These are phyloP conservation scores for Syngnathus scovelli DNA, from an alignment of 2,113 vertebrate genomes.

Conservation along the genomic window DNA sequence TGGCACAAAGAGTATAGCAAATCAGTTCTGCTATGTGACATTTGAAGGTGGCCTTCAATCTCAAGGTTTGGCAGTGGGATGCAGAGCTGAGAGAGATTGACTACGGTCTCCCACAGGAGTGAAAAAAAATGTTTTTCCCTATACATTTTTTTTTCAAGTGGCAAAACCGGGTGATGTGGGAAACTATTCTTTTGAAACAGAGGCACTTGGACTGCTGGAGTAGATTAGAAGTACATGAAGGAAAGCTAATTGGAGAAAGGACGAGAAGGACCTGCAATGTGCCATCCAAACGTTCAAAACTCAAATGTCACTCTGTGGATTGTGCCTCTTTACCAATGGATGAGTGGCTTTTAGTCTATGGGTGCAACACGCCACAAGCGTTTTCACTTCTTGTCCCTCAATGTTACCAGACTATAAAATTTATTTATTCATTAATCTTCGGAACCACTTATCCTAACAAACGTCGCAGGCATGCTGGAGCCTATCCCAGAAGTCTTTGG, in stretches of 20 bases:
- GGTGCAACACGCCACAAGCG: background rate
- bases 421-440: too few species aligned
- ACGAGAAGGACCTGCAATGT: background rate
- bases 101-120: slow-evolving; percentile 51
- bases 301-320: background rate
- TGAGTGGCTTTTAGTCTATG: too few species aligned
- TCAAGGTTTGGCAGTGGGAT: slow-evolving; percentile 61
- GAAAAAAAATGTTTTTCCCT: slow-evolving; percentile 41
- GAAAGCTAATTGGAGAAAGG: background rate
- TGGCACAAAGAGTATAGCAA: slow-evolving; percentile 49
- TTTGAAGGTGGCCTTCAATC: slow-evolving; percentile 70
- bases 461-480: too few species aligned
- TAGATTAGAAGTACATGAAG: background rate
- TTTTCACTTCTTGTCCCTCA: background rate
- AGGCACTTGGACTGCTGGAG: background rate
- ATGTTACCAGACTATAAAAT: background rate
- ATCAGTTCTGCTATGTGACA: slow-evolving; percentile 69
- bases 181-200: background rate
- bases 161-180: background rate
- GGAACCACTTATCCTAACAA: too few species aligned
- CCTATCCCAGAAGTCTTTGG: too few species aligned
- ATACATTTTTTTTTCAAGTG: background rate
- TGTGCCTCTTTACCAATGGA: background rate
- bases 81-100: slow-evolving; percentile 68
- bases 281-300: background rate